Conservation (phyloP, 2,113 vertebrate species). For the Ictalurus furcatus region DNA sequence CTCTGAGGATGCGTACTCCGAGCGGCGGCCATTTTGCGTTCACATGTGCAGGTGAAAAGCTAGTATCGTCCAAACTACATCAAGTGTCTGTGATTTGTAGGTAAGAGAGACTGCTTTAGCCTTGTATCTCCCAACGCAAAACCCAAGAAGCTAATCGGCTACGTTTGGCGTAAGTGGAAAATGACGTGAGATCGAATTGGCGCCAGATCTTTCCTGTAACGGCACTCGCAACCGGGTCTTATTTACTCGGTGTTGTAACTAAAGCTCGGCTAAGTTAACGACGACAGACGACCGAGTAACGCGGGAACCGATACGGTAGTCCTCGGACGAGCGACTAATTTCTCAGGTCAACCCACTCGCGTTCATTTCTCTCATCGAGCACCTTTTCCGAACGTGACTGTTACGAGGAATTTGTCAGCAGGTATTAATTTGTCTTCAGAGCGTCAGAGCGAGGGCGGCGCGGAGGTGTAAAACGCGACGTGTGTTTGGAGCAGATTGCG, state of each 20-base stretch:
- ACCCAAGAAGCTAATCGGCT: background rate
- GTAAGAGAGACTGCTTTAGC: background rate
- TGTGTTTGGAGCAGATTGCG: background rate
- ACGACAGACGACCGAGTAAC: background rate
- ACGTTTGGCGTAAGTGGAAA: background rate
- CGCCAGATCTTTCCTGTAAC: background rate
- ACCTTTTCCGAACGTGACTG: background rate
- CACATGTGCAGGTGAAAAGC: background rate
- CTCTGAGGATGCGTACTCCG: background rate
- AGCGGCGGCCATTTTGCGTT: background rate
- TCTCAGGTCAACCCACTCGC: conserved; percentile 4
- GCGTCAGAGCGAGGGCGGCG: background rate
- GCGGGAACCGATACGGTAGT: background rate
- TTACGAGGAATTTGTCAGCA: background rate
- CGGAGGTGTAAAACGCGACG: background rate
- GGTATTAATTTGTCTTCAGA: conserved; percentile 16
- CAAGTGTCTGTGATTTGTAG: background rate
- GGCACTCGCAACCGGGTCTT: background rate
- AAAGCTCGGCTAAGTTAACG: background rate
- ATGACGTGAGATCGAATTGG: background rate
- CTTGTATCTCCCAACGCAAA: background rate
- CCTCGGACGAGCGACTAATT: background rate
- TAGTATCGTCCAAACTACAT: background rate
- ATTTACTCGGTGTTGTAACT: background rate
- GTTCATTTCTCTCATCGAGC: background rate